Conservation (phyloP, 2,797 vertebrate species). For the Sebastes itinus region DNA sequence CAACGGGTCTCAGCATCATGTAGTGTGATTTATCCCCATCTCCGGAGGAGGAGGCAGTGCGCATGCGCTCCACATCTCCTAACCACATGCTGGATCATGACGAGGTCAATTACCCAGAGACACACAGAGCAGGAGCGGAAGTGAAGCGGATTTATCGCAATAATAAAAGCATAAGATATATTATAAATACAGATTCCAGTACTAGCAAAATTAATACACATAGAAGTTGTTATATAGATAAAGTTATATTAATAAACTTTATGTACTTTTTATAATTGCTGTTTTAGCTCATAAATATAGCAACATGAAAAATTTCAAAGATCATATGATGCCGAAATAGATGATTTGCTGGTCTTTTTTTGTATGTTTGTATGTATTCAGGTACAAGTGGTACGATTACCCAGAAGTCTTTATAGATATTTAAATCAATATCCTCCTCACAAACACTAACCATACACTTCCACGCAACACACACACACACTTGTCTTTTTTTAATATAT, state of each 20-base stretch:
- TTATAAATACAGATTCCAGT: accelerated
- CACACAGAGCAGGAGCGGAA: slow-evolving; percentile 12
- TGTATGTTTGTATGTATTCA: not conserved
- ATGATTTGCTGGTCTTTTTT: not conserved
- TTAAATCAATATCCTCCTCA: too few species aligned
- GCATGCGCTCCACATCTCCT: slow-evolving; percentile 69
- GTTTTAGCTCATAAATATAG: not conserved
- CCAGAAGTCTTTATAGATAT: too few species aligned
- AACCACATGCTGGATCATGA: slow-evolving; percentile 72
- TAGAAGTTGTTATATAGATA: not conserved
- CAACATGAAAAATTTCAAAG: too few species aligned
- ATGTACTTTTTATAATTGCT: not conserved
- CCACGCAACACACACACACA: too few species aligned
- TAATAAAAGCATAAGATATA: not conserved
- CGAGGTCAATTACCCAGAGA: not conserved
- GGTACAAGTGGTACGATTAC: not conserved
- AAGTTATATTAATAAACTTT: accelerated
- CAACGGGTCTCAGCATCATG: slow-evolving; percentile 30
- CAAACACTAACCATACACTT: too few species aligned
- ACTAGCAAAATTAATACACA: accelerated
- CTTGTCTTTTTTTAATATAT: too few species aligned
- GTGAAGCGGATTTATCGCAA: not conserved
- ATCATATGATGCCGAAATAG: not conserved
- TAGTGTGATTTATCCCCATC: slow-evolving; percentile 39
- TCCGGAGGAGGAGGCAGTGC: slow-evolving; percentile 60